A percentile compares a stretch with the other conserved stretches of the same genome.
Evolutionary conservation across 2,888 invertebrate species (phyloP).

Genomic region (Cantharis rustica): DNA sequence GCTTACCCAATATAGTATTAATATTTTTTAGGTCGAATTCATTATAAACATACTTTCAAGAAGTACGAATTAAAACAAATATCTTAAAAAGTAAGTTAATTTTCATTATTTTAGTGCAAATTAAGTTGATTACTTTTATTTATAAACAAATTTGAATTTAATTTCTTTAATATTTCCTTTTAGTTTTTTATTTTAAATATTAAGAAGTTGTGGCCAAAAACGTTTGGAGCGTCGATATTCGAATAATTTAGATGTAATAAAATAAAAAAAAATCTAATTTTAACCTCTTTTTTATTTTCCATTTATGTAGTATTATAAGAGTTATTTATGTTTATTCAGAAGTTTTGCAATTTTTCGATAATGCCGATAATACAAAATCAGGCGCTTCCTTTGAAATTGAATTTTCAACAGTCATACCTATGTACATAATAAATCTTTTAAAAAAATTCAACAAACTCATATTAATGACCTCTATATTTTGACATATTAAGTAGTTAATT

Average conservation of each 20-base stretch:
- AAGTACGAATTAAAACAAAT: background rate
- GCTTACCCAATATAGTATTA: background rate
- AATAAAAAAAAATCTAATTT: no score
- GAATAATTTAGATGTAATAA: no score
- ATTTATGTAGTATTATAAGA: no score
- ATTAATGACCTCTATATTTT: background rate
- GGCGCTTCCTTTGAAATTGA: background rate
- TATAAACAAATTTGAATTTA: background rate
- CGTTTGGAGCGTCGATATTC: no score
- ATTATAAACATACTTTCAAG: background rate
- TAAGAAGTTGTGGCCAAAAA: no score
- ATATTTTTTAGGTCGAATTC: background rate
- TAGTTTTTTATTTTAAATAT: no score
- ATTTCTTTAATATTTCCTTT: no score
- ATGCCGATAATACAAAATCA: background rate
- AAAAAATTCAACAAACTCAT: background rate
- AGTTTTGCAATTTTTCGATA: background rate
- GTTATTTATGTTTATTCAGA: background rate
- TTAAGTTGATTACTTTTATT: background rate
- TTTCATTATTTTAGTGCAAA: background rate
- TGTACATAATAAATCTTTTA: background rate
- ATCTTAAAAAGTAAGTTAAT: background rate
- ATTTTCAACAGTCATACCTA: background rate
- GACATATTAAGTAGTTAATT: background rate
- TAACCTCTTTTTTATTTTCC: no score